These are phyloP conservation scores for Macrophya alboannulata DNA, from an alignment of 2,888 invertebrate genomes.

Conservation along the genomic window DNA sequence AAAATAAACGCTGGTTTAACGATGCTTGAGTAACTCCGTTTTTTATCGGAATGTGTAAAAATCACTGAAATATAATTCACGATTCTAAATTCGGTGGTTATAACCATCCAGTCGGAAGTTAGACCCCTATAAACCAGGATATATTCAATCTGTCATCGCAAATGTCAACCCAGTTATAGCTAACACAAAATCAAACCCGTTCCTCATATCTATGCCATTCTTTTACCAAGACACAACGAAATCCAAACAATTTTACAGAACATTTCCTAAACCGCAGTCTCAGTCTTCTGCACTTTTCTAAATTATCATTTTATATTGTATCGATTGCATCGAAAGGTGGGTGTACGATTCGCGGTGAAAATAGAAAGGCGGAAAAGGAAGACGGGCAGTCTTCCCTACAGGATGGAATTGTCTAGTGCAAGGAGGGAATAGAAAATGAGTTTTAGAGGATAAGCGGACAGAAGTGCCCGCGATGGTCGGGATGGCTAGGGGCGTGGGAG, in stretches of 20 bases:
- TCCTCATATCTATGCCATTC: neutral
- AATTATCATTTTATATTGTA: slow-evolving; percentile 20
- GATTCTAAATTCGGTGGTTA: slow-evolving; percentile 26
- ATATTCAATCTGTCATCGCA: neutral
- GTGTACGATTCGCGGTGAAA: neutral
- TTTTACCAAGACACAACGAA: neutral
- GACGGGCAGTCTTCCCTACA: neutral
- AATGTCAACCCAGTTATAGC: slow-evolving; percentile 6
- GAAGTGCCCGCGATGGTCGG: slow-evolving; percentile 49
- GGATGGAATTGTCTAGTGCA: slow-evolving; percentile 41
- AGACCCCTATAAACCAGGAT: slow-evolving; percentile 23
- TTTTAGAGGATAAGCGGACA: slow-evolving; percentile 55
- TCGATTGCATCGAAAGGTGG: neutral
- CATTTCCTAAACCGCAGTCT: neutral
- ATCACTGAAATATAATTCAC: neutral
- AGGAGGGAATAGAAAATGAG: slow-evolving; percentile 60
- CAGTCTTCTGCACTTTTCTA: neutral
- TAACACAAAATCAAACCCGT: neutral
- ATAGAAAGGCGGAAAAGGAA: neutral
- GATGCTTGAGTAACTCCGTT: slow-evolving; percentile 2
- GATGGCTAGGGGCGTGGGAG: slow-evolving; percentile 32
- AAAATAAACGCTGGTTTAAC: neutral
- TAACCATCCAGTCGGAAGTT: slow-evolving; percentile 15
- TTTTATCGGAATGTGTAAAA: neutral
- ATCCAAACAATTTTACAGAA: neutral